Conservation (phyloP, 2,797 vertebrate species). For the Typhlichthys subterraneus region DNA sequence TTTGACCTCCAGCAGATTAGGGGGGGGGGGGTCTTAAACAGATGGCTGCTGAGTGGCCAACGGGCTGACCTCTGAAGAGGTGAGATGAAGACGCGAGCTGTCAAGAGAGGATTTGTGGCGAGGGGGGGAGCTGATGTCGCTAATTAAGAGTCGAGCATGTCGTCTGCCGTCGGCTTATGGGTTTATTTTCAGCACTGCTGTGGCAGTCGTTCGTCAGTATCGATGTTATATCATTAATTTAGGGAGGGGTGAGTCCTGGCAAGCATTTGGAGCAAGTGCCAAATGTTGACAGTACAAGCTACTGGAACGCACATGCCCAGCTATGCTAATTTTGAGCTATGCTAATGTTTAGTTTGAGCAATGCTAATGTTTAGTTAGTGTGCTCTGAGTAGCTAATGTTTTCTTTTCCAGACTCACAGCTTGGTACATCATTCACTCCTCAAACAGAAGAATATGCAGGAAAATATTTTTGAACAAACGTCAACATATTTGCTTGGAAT, state of each 20-base stretch:
- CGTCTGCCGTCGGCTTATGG: slow-evolving; percentile 12
- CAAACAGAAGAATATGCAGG: too few species aligned
- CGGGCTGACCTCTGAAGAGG: slow-evolving; percentile 21
- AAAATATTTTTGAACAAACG: too few species aligned
- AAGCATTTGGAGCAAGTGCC: slow-evolving; percentile 4
- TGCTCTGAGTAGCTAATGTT: too few species aligned
- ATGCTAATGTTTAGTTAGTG: background rate
- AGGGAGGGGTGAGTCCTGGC: background rate
- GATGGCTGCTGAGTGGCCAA: slow-evolving; percentile 48
- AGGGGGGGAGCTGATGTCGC: background rate
- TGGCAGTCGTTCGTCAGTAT: slow-evolving; percentile 27
- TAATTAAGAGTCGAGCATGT: slow-evolving; percentile 38
- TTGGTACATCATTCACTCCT: too few species aligned
- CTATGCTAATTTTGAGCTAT: too few species aligned
- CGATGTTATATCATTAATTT: slow-evolving; percentile 30
- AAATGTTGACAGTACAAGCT: slow-evolving; percentile 11
- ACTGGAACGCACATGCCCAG: too few species aligned
- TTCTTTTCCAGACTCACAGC: too few species aligned
- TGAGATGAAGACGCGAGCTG: slow-evolving; percentile 43
- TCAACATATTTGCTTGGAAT: too few species aligned
- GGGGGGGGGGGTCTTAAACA: slow-evolving; percentile 56
- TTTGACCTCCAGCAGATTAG: slow-evolving; percentile 71
- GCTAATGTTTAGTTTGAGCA: background rate
- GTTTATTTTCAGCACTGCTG: slow-evolving; percentile 26
- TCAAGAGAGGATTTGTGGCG: slow-evolving; percentile 5